phyloP scores from a whole-genome alignment of 2,888 invertebrate genomes.

The Autographa pulchrina region DNA sequence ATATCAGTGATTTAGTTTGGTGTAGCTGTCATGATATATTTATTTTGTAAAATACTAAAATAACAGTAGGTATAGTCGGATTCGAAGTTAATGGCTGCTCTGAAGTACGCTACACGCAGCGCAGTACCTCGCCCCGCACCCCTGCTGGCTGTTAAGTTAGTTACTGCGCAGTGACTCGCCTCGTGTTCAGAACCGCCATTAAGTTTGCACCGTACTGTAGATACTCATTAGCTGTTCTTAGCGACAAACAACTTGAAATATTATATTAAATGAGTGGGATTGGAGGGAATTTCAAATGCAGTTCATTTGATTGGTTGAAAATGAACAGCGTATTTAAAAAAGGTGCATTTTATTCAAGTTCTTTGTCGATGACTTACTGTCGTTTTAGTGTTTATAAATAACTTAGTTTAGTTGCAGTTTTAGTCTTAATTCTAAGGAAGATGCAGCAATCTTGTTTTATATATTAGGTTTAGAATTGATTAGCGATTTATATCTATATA shows the following conservation, averaged over 20 bases:
- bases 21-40: background rate
- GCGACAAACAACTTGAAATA: background rate
- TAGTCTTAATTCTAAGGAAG: conserved; percentile 6
- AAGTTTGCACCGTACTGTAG: too few relatives aligned
- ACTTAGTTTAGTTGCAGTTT: conserved; percentile 8
- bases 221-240: background rate
- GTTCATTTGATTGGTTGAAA: background rate
- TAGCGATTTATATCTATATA: background rate
- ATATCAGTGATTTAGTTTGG: conserved; percentile 40
- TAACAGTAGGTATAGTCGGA: background rate
- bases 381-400: background rate
- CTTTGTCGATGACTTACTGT: background rate
- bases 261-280: background rate
- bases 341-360: background rate
- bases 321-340: too few relatives aligned
- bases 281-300: background rate
- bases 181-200: too few relatives aligned
- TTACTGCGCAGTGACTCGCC: too few relatives aligned
- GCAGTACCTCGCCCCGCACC: too few relatives aligned
- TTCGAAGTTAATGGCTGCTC: too few relatives aligned
- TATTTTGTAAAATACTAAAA: background rate
- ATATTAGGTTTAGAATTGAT: background rate
- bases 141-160: too few relatives aligned
- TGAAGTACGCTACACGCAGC: too few relatives aligned
- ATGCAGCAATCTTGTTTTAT: background rate